Evolutionary conservation across 2,888 invertebrate genomes (phyloP).

Genomic region (Phragmatobia fuliginosa): DNA sequence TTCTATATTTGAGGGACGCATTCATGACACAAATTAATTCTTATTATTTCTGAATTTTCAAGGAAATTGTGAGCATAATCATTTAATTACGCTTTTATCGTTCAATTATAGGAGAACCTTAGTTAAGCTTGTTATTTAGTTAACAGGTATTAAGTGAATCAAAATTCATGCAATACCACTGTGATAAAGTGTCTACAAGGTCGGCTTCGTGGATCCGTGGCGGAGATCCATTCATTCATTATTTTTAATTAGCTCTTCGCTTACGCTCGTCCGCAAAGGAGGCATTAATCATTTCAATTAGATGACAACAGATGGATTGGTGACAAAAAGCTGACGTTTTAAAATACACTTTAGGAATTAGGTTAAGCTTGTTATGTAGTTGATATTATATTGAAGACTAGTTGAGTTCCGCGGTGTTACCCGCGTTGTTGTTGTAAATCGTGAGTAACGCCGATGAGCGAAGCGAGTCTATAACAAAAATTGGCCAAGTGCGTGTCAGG

Average conservation of each 20-base stretch:
- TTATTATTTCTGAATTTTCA: neutral
- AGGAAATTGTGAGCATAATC: neutral
- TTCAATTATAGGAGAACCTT: neutral
- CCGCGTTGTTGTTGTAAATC: no score
- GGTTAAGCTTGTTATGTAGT: slow-evolving; percentile 24
- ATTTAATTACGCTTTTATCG: neutral
- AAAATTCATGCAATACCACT: slow-evolving; percentile 13
- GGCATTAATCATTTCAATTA: slow-evolving; percentile 75
- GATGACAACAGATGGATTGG: slow-evolving; percentile 44
- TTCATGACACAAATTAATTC: neutral
- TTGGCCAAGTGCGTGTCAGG: no score
- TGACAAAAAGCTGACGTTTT: slow-evolving; percentile 51
- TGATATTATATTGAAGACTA: neutral
- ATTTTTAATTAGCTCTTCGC: slow-evolving; percentile 74
- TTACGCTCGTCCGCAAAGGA: slow-evolving; percentile 55
- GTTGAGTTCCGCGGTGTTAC: no score
- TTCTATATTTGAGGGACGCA: neutral
- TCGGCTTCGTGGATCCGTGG: slow-evolving; percentile 28
- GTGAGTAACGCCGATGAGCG: no score
- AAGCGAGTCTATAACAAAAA: no score
- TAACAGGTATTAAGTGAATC: slow-evolving; percentile 14
- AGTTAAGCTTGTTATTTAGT: slow-evolving; percentile 8
- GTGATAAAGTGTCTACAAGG: slow-evolving; percentile 18
- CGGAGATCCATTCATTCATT: slow-evolving; percentile 66
- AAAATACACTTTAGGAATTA: slow-evolving; percentile 32